Evolutionary conservation across 2,113 vertebrate genomes (phyloP).

Genomic region (Fulmarus glacialis): DNA sequence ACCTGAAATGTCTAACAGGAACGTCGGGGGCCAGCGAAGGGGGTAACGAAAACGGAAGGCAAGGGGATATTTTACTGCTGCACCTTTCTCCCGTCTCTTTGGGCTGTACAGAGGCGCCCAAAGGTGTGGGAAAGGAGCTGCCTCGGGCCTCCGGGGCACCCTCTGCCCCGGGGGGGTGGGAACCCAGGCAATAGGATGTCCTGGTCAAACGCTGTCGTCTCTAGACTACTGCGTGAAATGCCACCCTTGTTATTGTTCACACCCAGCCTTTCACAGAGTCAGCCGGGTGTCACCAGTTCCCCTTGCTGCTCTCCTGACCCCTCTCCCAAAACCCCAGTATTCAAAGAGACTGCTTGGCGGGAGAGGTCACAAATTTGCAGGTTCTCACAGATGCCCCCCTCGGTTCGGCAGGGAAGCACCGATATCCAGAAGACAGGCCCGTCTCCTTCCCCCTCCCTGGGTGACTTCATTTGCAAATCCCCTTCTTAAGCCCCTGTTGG

Average conservation of each 20-base stretch:
- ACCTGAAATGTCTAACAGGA: neutral
- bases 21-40: accelerated
- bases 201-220: accelerated
- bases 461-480: neutral
- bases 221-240: neutral
- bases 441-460: accelerated
- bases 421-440: accelerated
- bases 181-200: neutral
- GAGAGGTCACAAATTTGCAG: neutral
- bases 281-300: accelerated
- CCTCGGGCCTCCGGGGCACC: neutral
- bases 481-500: neutral
- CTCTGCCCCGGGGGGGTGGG: too few species aligned
- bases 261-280: neutral
- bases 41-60: neutral
- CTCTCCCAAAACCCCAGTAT: neutral
- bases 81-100: neutral
- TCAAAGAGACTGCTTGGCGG: neutral
- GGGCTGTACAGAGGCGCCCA: neutral
- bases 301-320: neutral
- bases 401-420: neutral
- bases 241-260: accelerated
- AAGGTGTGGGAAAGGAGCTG: neutral
- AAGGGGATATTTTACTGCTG: neutral
- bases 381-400: neutral